Evolutionary conservation across 2,797 vertebrate species (phyloP).

Genomic region (Hypotaenidia philippensis): DNA sequence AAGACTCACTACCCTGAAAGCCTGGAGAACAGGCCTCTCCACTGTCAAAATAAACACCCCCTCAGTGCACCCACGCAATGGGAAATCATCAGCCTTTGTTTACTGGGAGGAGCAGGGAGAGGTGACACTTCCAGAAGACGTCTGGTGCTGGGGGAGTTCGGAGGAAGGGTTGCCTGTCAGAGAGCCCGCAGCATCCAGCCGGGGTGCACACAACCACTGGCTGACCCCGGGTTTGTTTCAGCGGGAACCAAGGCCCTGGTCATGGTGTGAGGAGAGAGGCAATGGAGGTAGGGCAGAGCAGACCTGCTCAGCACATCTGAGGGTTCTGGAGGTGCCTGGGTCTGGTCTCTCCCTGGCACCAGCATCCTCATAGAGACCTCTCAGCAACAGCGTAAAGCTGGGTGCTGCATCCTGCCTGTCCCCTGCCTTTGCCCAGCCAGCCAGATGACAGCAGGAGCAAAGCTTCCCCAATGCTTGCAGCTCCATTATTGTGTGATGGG

Average conservation of each 20-base stretch:
- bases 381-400: background rate
- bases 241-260: accelerated
- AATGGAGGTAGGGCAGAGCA: accelerated
- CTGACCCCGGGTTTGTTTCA: background rate
- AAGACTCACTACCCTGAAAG: background rate
- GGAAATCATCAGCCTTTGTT: background rate
- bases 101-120: background rate
- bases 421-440: background rate
- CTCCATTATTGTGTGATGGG: background rate
- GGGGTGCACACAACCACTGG: background rate
- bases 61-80: accelerated
- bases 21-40: background rate
- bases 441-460: background rate
- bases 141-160: background rate
- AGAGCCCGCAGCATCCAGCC: background rate
- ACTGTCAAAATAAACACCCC: slow-evolving; percentile 41
- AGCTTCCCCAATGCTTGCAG: background rate
- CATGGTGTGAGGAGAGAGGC: accelerated
- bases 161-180: background rate
- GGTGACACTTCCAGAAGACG: background rate
- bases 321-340: accelerated
- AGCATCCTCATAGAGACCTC: background rate
- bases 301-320: accelerated
- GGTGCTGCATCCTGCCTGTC: background rate
- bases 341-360: accelerated